Evolutionary conservation across 2,888 invertebrate genomes (phyloP), one percentile per base, ranked within the genome.

Genomic region (Aphidius colemani): DNA sequence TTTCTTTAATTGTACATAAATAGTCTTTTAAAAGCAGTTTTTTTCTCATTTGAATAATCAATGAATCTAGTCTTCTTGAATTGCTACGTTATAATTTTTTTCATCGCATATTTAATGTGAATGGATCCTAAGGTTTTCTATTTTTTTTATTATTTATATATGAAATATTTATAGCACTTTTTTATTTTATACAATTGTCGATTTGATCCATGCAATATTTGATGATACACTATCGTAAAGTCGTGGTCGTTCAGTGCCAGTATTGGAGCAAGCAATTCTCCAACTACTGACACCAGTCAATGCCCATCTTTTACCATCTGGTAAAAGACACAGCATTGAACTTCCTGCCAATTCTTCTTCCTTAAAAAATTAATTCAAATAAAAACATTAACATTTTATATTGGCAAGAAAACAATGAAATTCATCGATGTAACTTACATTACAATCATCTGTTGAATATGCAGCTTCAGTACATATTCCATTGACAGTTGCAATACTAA

Each of bases 261-360:
- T 88, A 72, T 91, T 91, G 0, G 91, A 88, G 74, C 94, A 94
- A 1, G 93, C 93, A 73, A 94, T 94, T 67, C 94, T 86, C 94
- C 94, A 94, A 61, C 92, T 92, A 59, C 91, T 89, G 3, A 95
- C 89, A 0, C 95, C 95, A 41, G 89, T 85, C 48, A 95, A 80
- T 0, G 90, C 90, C 95, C 95, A 95, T 74, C 86, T 88, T 68
- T 88, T 88, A 40, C 87, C 87, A 69, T 89, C 88, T 0, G 88
- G 86, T 69, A 90, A 86, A 30, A 91, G 87, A 75, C 95, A 95
- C 77, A 93, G 88, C 85, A 95, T 90, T 6, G 94, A 92, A 82
- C 92, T 93, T 11, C 95, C 95, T 7, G 94, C 93, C 73, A 91
- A 90, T 83, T 94, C 94, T 84, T 94, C 94, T 82, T 93, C 93